Evolutionary conservation across 64 coral and sea anemone genomes (phyloP).

Genomic region (Stichodactyla helianthus): DNA sequence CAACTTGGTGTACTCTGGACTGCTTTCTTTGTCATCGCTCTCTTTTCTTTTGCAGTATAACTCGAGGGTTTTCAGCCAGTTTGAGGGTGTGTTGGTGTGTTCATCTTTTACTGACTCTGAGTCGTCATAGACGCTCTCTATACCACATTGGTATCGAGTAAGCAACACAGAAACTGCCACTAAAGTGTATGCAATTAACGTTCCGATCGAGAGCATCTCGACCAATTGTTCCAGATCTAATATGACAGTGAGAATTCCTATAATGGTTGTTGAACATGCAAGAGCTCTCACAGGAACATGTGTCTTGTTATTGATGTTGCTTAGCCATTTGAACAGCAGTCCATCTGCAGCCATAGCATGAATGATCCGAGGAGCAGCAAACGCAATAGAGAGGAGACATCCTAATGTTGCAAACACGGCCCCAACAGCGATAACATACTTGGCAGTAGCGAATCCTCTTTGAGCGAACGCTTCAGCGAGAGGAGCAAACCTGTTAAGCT

Average conservation of each 20-base stretch:
- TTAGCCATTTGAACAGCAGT: slow-evolving; percentile 48
- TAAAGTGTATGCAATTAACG: slow-evolving; percentile 52
- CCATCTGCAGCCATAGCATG: slow-evolving; percentile 73
- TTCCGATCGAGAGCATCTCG: slow-evolving; percentile 60
- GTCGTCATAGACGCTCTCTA: slow-evolving; percentile 42
- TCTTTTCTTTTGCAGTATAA: background rate
- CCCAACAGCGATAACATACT: slow-evolving; percentile 53
- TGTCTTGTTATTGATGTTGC: slow-evolving; percentile 37
- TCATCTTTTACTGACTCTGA: background rate
- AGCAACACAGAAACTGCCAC: slow-evolving; percentile 45
- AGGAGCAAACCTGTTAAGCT: slow-evolving; percentile 37
- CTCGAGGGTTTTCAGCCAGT: background rate
- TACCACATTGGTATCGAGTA: slow-evolving; percentile 48
- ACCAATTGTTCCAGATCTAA: slow-evolving; percentile 51
- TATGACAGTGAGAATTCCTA: slow-evolving; percentile 21
- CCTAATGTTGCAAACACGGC: slow-evolving; percentile 44
- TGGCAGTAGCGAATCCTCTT: slow-evolving; percentile 31
- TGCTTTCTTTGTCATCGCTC: background rate
- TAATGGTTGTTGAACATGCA: background rate
- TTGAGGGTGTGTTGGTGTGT: background rate
- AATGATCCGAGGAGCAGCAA: slow-evolving; percentile 33
- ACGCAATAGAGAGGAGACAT: background rate
- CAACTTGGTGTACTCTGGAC: background rate
- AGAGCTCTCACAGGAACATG: slow-evolving; percentile 40
- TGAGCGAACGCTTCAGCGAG: slow-evolving; percentile 41